Percentiles rank a stretch among this genome's conserved stretches.
These are phyloP conservation scores for Drosophila ohnishii DNA, from an alignment of 1,140 invertebrate species.

Conservation along the genomic window DNA sequence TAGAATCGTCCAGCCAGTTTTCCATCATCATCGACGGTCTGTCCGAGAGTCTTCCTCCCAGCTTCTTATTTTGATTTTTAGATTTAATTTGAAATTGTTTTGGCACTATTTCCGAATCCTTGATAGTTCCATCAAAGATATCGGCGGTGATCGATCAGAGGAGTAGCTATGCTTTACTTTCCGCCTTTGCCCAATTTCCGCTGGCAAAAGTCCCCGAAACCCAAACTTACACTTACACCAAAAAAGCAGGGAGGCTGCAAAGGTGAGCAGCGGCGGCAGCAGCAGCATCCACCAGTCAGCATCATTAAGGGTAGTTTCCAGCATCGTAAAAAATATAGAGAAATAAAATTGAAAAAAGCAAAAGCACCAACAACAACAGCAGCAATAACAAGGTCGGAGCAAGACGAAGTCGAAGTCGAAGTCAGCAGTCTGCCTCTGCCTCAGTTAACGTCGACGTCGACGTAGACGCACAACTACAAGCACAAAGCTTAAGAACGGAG, in stretches of 20 bases:
- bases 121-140: background rate
- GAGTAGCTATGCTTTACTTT: background rate
- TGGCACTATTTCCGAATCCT: background rate
- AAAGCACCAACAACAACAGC: conserved; percentile 18
- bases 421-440: conserved; percentile 12
- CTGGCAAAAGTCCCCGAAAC: conserved; percentile 6
- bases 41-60: conserved; percentile 15
- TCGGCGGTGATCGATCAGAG: conserved; percentile 12
- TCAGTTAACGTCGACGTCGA: background rate
- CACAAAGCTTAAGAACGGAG: conserved; percentile 19
- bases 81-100: background rate
- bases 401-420: conserved; percentile 49
- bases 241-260: conserved; percentile 2
- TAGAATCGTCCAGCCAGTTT: conserved; percentile 62
- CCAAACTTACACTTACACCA: conserved; percentile 16
- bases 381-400: conserved; percentile 53
- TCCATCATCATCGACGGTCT: conserved; percentile 22
- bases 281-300: conserved; percentile 60
- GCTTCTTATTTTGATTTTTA: conserved; percentile 10
- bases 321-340: conserved; percentile 80
- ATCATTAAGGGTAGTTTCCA: conserved; percentile 80
- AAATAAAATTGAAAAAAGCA: conserved; percentile 77
- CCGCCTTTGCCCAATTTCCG: conserved; percentile 8
- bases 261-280: conserved; percentile 6
- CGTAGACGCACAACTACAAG: conserved; percentile 48